Evolutionary conservation across 2,113 vertebrate genomes (phyloP), one percentile per base, ranked within the genome.

Genomic region (Ardeotis arabs): DNA sequence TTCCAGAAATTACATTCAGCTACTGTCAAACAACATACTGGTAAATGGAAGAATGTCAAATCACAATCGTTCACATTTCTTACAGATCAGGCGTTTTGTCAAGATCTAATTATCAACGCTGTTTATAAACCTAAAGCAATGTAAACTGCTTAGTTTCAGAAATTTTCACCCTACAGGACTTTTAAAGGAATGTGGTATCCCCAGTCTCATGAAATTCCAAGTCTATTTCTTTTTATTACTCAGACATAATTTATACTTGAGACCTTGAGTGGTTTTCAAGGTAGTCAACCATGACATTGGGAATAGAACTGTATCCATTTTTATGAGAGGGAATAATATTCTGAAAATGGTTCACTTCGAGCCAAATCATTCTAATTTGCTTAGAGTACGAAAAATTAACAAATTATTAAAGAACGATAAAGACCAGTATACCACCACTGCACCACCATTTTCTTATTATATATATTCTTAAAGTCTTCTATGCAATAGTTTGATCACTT

Each of bases 1-100:
- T 97, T 82, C 93, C 93, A 91, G 91, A 91, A 95, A 82, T 96
- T 97, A 98, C 97, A 97, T 96, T 97, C 87, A 91, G 96, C 74
- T 96, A 98, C 96, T 89, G 89, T 97, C 97, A 98, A 87, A 96
- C 93, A 95, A 96, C 14, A 25, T 89, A 86, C 87, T 95, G 86
- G 66, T 92, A 89, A 85, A 67, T 47, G 53, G 79, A 94, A 94
- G 93, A 94, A 90, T 85, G 67, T 77, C 91, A 89, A 85, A 91
- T 70, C 52, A 74, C 84, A 83, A 85, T 27, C 93, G 76, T 96
- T 94, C 73, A 96, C 87, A 90, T 86, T 92, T 87, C 74, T 94
- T 91, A 93, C 70, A 88, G 66, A 93, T 59, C 81, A 78, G 78
- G 59, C 93, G 80, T 91, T 90, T 79, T 74, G 66, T 89, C 84